Evolutionary conservation across 2,113 vertebrate species (phyloP), one percentile per base, ranked within the genome.

Genomic region (Psilopogon haemacephalus): DNA sequence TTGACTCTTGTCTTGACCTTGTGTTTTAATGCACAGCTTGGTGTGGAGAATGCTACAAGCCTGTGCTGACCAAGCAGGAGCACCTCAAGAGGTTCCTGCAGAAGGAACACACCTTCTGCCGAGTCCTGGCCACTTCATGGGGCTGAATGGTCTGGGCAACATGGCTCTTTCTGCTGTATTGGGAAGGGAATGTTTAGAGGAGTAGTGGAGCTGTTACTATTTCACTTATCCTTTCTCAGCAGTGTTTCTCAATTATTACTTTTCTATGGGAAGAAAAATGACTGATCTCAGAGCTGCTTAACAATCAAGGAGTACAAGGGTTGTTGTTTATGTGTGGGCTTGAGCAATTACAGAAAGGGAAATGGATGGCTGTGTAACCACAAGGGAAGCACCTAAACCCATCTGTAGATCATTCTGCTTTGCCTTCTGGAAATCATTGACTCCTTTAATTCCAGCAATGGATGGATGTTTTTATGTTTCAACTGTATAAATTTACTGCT

Each of bases 61-160:
- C 68, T 23, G 54, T 26, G 4, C 27, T 28, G 50, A 12, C 15
- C 6, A 0, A 17, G 76, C 35, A 71, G 76, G 60, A 40, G 1
- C 12, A 46, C 9, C 35, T 28, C 2, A 2, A 2, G 59, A 18
- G 35, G 38, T 19, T 58, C 15, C 16, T 38, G 5, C 48, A 40
- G 2, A 8, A 11, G 69, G 27, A 33, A 16, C 9, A 9, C 4
- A 1, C 7, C 2, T 8, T 17, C 40, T 33, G 4, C 15, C 24
- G 20, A 6, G 15, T 9, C 8, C 46, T 50, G 30, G 24, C 42
- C 7, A 33, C 18, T 12, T 33, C 23, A 7, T 10, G 21, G 9
- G 48, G 5, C 13, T 1, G 1, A 11, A 15, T 11, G 12, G 6
- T 15, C 8, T 37, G 24, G 20, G 40, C 4, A 19, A 2, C 24